A percentile compares a stretch with the other conserved stretches of the same genome.
phyloP scores from a whole-genome alignment of 2,113 vertebrate genomes.

The Pipra filicauda region DNA sequence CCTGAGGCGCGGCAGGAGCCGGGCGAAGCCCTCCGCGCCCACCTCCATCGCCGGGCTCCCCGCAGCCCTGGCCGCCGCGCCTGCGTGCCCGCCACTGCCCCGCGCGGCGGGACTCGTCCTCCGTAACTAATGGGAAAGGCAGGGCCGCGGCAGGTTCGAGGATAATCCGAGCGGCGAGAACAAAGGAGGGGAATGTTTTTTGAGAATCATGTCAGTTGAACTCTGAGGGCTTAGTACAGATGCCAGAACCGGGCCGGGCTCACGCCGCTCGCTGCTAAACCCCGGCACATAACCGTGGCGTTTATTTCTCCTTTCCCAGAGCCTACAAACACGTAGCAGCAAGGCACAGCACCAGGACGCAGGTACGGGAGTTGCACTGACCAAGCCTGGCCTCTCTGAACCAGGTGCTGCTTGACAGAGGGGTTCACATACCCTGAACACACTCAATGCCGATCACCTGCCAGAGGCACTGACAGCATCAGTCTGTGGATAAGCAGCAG shows the following conservation, averaged over 20 bases:
- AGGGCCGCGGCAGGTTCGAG: accelerated
- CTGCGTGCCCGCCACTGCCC: not conserved
- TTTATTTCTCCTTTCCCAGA: not conserved
- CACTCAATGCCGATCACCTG: accelerated
- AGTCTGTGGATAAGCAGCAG: not conserved
- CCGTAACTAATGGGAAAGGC: accelerated
- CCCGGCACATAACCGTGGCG: accelerated
- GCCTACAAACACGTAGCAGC: not conserved
- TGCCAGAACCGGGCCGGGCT: not conserved
- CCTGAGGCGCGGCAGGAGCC: constrained; percentile 30
- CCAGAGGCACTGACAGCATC: accelerated
- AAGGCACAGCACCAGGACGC: not conserved
- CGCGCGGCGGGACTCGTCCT: not conserved
- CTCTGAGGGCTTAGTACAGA: not conserved
- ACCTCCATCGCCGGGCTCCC: constrained; percentile 49
- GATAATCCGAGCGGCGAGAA: accelerated
- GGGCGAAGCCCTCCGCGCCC: constrained; percentile 17
- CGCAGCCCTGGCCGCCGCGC: not conserved
- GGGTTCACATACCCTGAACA: not conserved
- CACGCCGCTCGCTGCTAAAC: not conserved
- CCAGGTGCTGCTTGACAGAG: too few relatives aligned
- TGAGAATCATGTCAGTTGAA: not conserved
- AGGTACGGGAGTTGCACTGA: too few relatives aligned
- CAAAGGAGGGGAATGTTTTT: accelerated
- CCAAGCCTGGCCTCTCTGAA: too few relatives aligned